Evolutionary conservation across 2,113 vertebrate species (phyloP).

Genomic region (Rousettus leschenaultii): DNA sequence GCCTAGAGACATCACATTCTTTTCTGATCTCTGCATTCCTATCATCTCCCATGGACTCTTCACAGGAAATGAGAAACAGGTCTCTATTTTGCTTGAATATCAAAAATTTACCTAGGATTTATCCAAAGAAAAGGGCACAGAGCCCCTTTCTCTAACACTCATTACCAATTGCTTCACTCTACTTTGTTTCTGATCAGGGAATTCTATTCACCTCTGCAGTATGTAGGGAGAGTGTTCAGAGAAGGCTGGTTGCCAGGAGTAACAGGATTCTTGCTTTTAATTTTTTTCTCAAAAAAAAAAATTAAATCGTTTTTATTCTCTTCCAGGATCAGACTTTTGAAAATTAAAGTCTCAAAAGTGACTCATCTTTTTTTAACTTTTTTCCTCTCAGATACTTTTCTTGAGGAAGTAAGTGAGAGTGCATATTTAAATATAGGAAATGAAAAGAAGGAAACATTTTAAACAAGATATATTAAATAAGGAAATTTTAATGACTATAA

Average conservation of each 20-base stretch:
- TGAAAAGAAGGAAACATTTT: not conserved
- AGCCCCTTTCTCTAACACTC: not conserved
- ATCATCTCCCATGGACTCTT: not conserved
- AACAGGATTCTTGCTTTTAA: not conserved
- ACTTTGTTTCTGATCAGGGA: not conserved
- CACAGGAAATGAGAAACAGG: constrained; percentile 1
- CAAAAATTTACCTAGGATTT: not conserved
- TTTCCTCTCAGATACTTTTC: not conserved
- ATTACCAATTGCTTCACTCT: not conserved
- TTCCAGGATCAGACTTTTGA: not conserved
- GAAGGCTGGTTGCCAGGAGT: not conserved
- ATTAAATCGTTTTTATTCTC: not conserved
- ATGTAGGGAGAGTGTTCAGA: not conserved
- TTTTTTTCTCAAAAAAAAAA: not conserved
- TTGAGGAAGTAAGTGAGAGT: not conserved
- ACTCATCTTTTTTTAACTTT: not conserved
- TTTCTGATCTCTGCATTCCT: not conserved
- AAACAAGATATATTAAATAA: not conserved
- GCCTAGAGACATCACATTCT: not conserved
- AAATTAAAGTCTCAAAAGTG: not conserved
- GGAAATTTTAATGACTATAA: not conserved
- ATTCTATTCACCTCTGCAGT: not conserved
- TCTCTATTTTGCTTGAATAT: not conserved
- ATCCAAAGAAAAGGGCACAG: not conserved
- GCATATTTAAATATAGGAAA: not conserved